These are phyloP conservation scores for Spisula subtruncata DNA, from an alignment of 2,888 invertebrate species.

Conservation along the genomic window DNA sequence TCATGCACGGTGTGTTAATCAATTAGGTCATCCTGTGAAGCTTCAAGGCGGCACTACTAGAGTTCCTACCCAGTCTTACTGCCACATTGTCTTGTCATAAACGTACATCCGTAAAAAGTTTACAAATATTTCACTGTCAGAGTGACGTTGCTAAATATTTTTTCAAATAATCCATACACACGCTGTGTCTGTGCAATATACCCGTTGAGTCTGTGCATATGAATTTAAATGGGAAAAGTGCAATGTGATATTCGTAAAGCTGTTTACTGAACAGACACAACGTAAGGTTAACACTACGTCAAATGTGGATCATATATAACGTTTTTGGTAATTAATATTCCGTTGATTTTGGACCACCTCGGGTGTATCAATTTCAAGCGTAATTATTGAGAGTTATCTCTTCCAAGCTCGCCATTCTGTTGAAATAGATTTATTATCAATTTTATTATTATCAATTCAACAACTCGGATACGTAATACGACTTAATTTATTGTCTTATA, in stretches of 20 bases:
- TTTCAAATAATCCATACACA: not conserved
- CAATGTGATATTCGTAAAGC: not conserved
- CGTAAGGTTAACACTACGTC: not conserved
- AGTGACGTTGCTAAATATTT: not conserved
- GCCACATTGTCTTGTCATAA: not conserved
- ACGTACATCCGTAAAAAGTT: too few species aligned
- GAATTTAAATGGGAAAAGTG: not conserved
- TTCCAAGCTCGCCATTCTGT: not conserved
- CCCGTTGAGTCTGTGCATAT: not conserved
- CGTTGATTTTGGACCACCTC: not conserved
- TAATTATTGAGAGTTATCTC: not conserved
- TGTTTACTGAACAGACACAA: not conserved
- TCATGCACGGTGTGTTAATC: too few species aligned
- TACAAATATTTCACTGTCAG: not conserved
- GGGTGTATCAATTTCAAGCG: slow-evolving; percentile 10
- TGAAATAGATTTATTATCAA: not conserved
- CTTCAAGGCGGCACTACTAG: too few species aligned
- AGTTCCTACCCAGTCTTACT: too few species aligned
- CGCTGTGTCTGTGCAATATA: not conserved
- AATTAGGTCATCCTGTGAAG: too few species aligned
- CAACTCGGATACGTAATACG: not conserved
- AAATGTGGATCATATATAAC: not conserved
- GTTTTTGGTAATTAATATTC: not conserved
- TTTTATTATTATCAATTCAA: not conserved
- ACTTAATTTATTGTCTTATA: not conserved